phyloP scores from a whole-genome alignment of 2,797 vertebrate species.

The Microtus agrestis region DNA sequence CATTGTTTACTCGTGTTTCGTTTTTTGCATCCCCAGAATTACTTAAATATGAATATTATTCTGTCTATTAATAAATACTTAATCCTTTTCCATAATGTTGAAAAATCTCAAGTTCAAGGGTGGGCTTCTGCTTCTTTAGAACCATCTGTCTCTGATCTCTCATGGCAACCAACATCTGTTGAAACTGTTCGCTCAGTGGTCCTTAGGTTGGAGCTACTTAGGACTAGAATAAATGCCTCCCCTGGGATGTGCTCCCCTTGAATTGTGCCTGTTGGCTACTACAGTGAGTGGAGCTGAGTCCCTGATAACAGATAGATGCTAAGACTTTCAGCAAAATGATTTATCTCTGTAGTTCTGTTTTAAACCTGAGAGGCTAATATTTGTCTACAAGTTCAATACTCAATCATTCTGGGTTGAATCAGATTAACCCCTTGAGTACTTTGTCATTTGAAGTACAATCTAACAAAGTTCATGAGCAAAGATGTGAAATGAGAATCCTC shows the following conservation, averaged over 20 bases:
- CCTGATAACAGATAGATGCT: slow-evolving; percentile 47
- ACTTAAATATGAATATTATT: neutral
- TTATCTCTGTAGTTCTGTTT: slow-evolving; percentile 49
- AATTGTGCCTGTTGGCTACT: slow-evolving; percentile 1
- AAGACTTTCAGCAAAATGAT: slow-evolving; percentile 59
- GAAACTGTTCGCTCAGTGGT: slow-evolving; percentile 42
- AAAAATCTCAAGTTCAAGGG: slow-evolving; percentile 44
- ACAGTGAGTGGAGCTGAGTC: neutral
- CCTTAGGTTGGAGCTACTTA: slow-evolving; percentile 56
- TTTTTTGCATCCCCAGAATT: neutral
- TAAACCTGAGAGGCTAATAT: slow-evolving; percentile 68
- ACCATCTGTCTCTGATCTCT: slow-evolving; percentile 40
- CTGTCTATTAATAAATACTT: slow-evolving; percentile 44
- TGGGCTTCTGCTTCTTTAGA: slow-evolving; percentile 19
- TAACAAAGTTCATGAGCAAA: slow-evolving; percentile 33
- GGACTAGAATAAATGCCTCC: slow-evolving; percentile 60
- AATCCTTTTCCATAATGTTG: slow-evolving; percentile 25
- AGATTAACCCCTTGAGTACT: slow-evolving; percentile 65
- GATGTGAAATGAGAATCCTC: neutral
- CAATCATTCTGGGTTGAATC: slow-evolving; percentile 54
- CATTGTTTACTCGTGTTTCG: neutral
- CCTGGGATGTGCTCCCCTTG: neutral
- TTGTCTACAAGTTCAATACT: slow-evolving; percentile 58
- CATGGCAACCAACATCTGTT: slow-evolving; percentile 65
- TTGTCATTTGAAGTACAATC: slow-evolving; percentile 50